A percentile compares a stretch with the other conserved stretches of the same genome.
phyloP scores from a whole-genome alignment of 2,797 vertebrate species.

The Hipposideros larvatus region DNA sequence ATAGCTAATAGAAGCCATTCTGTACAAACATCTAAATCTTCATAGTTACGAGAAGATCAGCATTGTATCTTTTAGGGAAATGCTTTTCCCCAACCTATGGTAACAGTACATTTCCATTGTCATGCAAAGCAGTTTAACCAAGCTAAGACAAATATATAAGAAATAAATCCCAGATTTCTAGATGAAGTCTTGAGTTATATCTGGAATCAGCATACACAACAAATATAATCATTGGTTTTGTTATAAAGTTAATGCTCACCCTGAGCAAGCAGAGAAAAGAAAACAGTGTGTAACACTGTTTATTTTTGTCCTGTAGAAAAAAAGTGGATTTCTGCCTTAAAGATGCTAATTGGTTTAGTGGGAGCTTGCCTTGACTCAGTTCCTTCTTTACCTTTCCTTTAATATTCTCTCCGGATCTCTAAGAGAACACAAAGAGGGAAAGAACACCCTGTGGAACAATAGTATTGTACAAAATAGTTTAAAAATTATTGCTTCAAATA shows the following conservation, averaged over 20 bases:
- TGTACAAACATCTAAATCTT: neutral
- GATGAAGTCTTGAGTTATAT: neutral
- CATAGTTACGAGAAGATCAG: neutral
- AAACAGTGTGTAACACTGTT: neutral
- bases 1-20: neutral
- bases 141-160: neutral
- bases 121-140: neutral
- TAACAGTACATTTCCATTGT: neutral
- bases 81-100: fast-evolving
- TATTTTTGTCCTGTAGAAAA: neutral
- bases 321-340: neutral
- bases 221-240: neutral
- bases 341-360: neutral
- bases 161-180: neutral
- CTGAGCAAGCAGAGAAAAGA: neutral
- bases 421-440: neutral
- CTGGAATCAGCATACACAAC: neutral
- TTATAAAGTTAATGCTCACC: neutral
- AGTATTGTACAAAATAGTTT: neutral
- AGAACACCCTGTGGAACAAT: neutral
- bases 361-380: neutral
- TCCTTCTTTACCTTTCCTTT: neutral
- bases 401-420: neutral
- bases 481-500: neutral
- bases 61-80: neutral